These are phyloP conservation scores for Napeogenes inachia DNA, from an alignment of 2,888 invertebrate genomes.

Conservation along the genomic window DNA sequence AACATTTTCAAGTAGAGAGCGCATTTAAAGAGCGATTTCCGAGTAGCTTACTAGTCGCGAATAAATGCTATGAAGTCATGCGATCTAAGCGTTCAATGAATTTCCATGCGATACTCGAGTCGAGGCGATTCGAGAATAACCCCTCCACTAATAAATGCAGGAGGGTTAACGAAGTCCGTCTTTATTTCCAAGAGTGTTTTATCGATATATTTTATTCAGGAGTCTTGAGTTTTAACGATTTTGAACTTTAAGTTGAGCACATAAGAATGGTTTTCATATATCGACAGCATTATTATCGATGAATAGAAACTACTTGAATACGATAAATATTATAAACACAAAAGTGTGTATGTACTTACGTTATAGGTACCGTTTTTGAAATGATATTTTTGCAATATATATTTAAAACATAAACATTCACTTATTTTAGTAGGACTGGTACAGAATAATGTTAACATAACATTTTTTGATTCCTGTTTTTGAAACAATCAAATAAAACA, in stretches of 20 bases:
- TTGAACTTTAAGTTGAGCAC: slow-evolving; percentile 8
- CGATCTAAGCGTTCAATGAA: slow-evolving; percentile 4
- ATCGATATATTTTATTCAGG: slow-evolving; percentile 57
- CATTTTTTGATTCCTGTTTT: too few species aligned
- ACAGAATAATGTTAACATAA: too few species aligned
- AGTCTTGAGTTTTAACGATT: slow-evolving; percentile 22
- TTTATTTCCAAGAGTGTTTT: slow-evolving; percentile 46
- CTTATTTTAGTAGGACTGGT: too few species aligned
- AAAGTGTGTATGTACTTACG: not conserved
- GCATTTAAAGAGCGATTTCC: slow-evolving; percentile 7
- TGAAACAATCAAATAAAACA: not conserved
- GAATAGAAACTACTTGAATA: slow-evolving; percentile 3
- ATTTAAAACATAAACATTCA: not conserved
- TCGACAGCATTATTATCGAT: slow-evolving; percentile 1
- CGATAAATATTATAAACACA: slow-evolving; percentile 2
- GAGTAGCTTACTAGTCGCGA: slow-evolving; percentile 4
- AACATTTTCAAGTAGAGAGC: slow-evolving; percentile 2
- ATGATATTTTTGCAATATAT: not conserved
- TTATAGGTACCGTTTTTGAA: not conserved
- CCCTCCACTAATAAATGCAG: slow-evolving; percentile 45
- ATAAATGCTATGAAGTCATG: slow-evolving; percentile 6
- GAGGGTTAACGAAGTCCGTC: slow-evolving; percentile 37
- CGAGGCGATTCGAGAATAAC: slow-evolving; percentile 33
- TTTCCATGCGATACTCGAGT: slow-evolving; percentile 17
- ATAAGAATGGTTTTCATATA: slow-evolving; percentile 2